Percentiles rank a stretch among this genome's conserved stretches.
Evolutionary conservation across 2,888 invertebrate species (phyloP).

Genomic region (Eurytoma adleriae): DNA sequence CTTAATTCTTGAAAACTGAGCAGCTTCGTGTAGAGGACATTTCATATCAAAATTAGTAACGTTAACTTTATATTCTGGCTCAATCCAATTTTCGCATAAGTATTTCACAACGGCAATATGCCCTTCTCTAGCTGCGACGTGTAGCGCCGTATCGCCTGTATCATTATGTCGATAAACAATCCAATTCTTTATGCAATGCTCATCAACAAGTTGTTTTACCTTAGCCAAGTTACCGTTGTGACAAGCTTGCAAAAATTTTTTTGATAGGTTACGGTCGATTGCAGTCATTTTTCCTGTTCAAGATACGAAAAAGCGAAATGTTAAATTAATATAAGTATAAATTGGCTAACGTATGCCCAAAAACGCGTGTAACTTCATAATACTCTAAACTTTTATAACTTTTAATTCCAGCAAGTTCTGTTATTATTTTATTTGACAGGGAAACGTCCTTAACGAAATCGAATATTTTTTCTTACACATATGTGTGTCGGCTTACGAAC

Average conservation of each 20-base stretch:
- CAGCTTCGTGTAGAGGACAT: slow-evolving; percentile 81
- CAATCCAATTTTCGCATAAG: slow-evolving; percentile 68
- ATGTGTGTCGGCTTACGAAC: background rate
- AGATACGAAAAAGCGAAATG: background rate
- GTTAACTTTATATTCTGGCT: slow-evolving; percentile 65
- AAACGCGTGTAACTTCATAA: slow-evolving; percentile 6
- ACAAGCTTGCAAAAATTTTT: slow-evolving; percentile 25
- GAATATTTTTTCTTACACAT: too few species aligned
- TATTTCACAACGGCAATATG: slow-evolving; percentile 74
- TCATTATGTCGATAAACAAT: slow-evolving; percentile 63
- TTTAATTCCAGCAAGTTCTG: too few species aligned
- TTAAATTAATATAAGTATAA: background rate
- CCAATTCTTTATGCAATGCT: slow-evolving; percentile 64
- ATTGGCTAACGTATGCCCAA: too few species aligned
- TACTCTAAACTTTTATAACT: background rate
- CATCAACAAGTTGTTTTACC: background rate
- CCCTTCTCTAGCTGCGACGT: slow-evolving; percentile 78
- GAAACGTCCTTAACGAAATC: too few species aligned
- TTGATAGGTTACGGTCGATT: background rate
- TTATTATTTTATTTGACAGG: too few species aligned
- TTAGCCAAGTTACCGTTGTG: slow-evolving; percentile 33
- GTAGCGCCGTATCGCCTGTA: slow-evolving; percentile 77
- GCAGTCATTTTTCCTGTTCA: slow-evolving; percentile 11
- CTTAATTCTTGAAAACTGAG: slow-evolving; percentile 77
- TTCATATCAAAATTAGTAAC: slow-evolving; percentile 79